phyloP scores from a whole-genome alignment of 2,888 invertebrate genomes.

The Antheraea assamensis region DNA sequence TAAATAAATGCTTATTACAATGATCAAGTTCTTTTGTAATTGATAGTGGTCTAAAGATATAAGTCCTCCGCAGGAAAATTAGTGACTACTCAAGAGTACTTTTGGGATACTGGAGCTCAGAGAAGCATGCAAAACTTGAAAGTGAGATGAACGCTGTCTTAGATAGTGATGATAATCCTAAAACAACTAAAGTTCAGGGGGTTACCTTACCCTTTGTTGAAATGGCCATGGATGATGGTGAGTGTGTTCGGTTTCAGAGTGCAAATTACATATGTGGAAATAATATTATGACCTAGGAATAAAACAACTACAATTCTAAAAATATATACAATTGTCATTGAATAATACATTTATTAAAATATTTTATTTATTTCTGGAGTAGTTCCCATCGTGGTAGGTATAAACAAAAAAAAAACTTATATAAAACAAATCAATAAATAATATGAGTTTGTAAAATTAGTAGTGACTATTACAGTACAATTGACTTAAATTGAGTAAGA shows the following conservation, averaged over 20 bases:
- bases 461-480: too few species aligned
- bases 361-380: too few species aligned
- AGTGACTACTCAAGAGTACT: slow-evolving; percentile 92
- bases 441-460: too few species aligned
- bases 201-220: slow-evolving; percentile 93
- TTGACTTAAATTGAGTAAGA: too few species aligned
- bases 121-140: slow-evolving; percentile 83
- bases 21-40: background rate
- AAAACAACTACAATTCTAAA: background rate
- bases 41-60: background rate
- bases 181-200: slow-evolving; percentile 92
- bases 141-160: slow-evolving; percentile 72
- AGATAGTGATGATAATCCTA: slow-evolving; percentile 80
- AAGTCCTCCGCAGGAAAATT: slow-evolving; percentile 82
- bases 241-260: slow-evolving; percentile 12
- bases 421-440: too few species aligned
- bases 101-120: slow-evolving; percentile 89
- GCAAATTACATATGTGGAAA: background rate
- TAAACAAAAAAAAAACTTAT: too few species aligned
- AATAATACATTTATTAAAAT: too few species aligned
- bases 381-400: too few species aligned
- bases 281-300: background rate
- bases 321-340: too few species aligned
- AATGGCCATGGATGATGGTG: slow-evolving; percentile 92
- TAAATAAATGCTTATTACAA: background rate